Base-by-base conservation (phyloP, 2,113 vertebrate species). In the Cairina moschata region DNA sequence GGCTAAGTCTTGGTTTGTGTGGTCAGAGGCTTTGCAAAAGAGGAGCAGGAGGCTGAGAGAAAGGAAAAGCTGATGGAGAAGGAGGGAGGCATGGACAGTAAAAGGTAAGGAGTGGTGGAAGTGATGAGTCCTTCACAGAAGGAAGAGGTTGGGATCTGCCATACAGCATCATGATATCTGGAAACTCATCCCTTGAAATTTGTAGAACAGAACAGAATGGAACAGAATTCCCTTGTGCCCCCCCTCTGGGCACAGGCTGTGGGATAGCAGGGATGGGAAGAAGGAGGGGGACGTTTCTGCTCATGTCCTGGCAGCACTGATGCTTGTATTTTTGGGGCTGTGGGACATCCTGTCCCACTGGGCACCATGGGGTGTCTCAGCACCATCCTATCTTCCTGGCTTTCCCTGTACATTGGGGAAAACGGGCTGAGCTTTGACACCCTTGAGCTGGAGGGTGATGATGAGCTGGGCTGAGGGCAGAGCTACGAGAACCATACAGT, bases 381-480 rank as follows among this genome's bases (percentile, higher is more conserved):
- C 13, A 23, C 60, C 23, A 28, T 59, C 65, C 42, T 36, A 84
- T 66, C n/a, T 42, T 63, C 20, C 40, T 22, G 25, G 32, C 40
- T 91, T 81, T 76, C 26, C 42, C 32, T 11, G 14, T 0, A 0
- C 36, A 10, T 0, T 59, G 77, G 71, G 42, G 48, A 63, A 86
- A 71, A 26, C 15, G 18, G 42, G 15, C 23, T 65, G 31, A 31
- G 42, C 22, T 52, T 22, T 76, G 42, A 8, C 13, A 29, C 28
- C 17, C 28, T 4, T 0, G 7, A 77, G 32, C 32, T 46, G 58
- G 32, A 77, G 52, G 29, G 0, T 4, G 38, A 9, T 34, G 40
- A 75, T 31, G 46, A 56, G 55, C 23, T 36, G 55, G 16, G 28
- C 23, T 65, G 71, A 54, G 52, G 2, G 46, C 55, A 56, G 63